Base-by-base conservation (phyloP, 2,113 vertebrate genomes). In the Salvelinus fontinalis region DNA sequence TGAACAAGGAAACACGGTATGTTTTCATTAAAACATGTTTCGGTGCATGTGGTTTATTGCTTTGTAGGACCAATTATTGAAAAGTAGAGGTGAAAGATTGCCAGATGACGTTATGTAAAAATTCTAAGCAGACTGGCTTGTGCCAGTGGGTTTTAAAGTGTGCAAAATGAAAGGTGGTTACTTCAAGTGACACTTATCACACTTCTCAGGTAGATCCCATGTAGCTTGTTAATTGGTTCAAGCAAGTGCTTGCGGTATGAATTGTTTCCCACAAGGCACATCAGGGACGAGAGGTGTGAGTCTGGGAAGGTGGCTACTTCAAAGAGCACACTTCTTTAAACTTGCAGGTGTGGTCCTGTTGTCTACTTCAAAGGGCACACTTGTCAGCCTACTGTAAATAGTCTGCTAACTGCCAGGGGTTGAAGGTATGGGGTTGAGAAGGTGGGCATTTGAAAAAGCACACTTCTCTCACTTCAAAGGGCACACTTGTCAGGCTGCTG, bases 1-100 rank as follows among this genome's bases (percentile, higher is more conserved):
- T 64, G 96, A 97, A 65, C 93, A 94, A 22, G 96, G 96, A 74
- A 92, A 92, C 76, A 87, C 87, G 92, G 96, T 98, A 73, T 29
- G 91, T 84, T 65, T 67, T 1, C 66, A 8, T 34, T 3, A 27
- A 72, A 49, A 54, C 39, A 26, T 73, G n/a, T 22, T 4, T 26
- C n/a, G 9, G 22, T 31, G 44, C 44, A 22, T 60, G 16, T 60
- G 16, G 59, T n/a, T 62, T 62, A 16, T 62, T 22, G 4, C 14
- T 7, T 62, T 62, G 8, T 22, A 62, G n/a, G 59, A 22, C n/a
- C 51, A 54, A 18, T 54, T 18, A 54, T 54, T 54, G 13, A 54
- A 54, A 54, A 54, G 51, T 14, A 18, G 3, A 54, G 51, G 4
- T 54, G 16, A 54, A 16, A 18, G 51, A 54, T 18, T 14, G 51